Evolutionary conservation across 2,113 vertebrate species (phyloP).

Genomic region (Bufo bufo): DNA sequence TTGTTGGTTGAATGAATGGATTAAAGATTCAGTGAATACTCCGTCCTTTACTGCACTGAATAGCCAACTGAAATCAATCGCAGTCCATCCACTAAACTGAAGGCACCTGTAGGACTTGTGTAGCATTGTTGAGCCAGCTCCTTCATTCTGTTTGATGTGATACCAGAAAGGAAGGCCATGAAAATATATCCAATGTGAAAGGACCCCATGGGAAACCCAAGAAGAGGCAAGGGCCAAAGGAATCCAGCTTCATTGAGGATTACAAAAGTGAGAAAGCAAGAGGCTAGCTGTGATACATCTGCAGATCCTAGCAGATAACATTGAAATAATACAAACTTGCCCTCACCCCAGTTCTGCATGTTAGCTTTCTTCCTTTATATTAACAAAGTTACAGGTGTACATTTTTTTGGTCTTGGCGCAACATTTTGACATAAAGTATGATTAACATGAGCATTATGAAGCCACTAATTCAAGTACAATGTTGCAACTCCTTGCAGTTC

Average conservation of each 20-base stretch:
- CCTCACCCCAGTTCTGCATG: not conserved
- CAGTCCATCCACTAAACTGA: slow-evolving; percentile 42
- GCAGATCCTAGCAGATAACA: slow-evolving; percentile 27
- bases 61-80: slow-evolving; percentile 45
- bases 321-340: not conserved
- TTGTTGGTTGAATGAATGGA: slow-evolving; percentile 44
- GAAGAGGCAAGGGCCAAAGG: slow-evolving; percentile 34
- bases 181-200: slow-evolving; percentile 56
- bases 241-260: slow-evolving; percentile 17
- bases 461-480: not conserved
- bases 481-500: not conserved
- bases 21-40: slow-evolving; percentile 37
- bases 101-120: slow-evolving; percentile 52
- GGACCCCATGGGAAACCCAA: slow-evolving; percentile 52
- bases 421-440: not conserved
- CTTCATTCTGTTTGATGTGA: slow-evolving; percentile 53
- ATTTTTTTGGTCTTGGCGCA: not conserved
- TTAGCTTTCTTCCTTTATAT: not conserved
- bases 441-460: not conserved
- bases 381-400: not conserved
- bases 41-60: slow-evolving; percentile 23
- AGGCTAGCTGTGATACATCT: slow-evolving; percentile 27
- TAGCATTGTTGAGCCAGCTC: slow-evolving; percentile 46
- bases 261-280: slow-evolving; percentile 24
- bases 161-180: slow-evolving; percentile 46